Evolutionary conservation across 2,797 vertebrate species (phyloP).

Genomic region (Paramormyrops hopkinsi): DNA sequence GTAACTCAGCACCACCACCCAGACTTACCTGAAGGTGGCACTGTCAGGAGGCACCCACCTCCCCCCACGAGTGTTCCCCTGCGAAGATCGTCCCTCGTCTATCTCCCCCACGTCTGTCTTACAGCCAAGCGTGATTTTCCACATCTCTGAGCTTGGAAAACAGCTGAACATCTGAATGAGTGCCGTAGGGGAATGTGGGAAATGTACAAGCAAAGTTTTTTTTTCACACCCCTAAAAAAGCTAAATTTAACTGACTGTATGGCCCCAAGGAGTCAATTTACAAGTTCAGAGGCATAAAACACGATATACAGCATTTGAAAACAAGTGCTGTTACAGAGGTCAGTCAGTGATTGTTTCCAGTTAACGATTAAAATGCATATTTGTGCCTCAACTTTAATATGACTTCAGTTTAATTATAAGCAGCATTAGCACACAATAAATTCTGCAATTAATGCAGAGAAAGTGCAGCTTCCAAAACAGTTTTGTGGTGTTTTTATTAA

Average conservation of each 20-base stretch:
- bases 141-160: not conserved
- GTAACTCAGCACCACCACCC: not conserved
- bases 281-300: not conserved
- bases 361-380: not conserved
- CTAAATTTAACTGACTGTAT: conserved; percentile 3
- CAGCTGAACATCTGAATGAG: not conserved
- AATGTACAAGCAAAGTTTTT: not conserved
- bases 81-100: not conserved
- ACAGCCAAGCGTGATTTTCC: not conserved
- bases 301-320: not conserved
- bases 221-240: not conserved
- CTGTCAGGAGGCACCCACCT: not conserved
- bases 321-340: not conserved
- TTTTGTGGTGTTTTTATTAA: conserved; percentile 15
- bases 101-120: not conserved
- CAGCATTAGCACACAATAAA: conserved; percentile 7
- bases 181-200: not conserved
- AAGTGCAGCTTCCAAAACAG: conserved; percentile 11
- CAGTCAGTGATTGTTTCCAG: not conserved
- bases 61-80: not conserved
- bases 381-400: not conserved
- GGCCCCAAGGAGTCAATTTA: not conserved
- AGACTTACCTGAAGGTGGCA: not conserved
- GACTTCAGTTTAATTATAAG: conserved; percentile 11
- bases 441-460: conserved; percentile 19